A percentile compares a stretch with the other conserved stretches of the same genome.
Conservation (phyloP, 2,797 vertebrate genomes). For the Alfaro cultratus region DNA sequence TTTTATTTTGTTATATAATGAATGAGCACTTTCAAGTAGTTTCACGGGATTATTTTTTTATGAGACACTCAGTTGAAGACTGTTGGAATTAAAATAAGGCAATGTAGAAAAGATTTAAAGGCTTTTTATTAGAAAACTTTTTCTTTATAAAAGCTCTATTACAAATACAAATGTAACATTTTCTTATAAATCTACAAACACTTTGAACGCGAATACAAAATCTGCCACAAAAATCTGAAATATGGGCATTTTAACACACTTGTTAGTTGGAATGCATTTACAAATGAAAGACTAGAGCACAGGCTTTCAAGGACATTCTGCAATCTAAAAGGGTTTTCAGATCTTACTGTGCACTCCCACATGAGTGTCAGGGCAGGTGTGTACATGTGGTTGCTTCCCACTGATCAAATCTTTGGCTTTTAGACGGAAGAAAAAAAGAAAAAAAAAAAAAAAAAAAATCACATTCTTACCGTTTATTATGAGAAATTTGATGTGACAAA, state of each 20-base stretch:
- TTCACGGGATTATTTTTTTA: slow-evolving; percentile 16
- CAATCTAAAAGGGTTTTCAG: slow-evolving; percentile 72
- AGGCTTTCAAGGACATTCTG: slow-evolving; percentile 45
- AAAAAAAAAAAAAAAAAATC: not conserved
- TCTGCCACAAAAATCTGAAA: slow-evolving; percentile 30
- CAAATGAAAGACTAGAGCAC: slow-evolving; percentile 7
- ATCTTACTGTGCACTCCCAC: slow-evolving; percentile 55
- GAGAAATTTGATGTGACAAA: not conserved
- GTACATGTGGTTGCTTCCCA: not conserved
- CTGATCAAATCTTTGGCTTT: slow-evolving; percentile 35
- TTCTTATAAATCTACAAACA: slow-evolving; percentile 51
- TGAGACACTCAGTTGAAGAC: not conserved
- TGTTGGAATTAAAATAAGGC: slow-evolving; percentile 10
- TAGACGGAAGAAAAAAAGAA: slow-evolving; percentile 12
- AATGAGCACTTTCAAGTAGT: slow-evolving; percentile 49
- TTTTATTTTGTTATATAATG: slow-evolving; percentile 60
- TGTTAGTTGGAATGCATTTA: slow-evolving; percentile 57
- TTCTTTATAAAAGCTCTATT: slow-evolving; percentile 61
- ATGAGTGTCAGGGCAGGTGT: slow-evolving; percentile 4
- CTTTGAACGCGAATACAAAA: slow-evolving; percentile 44
- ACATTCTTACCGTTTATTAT: slow-evolving; percentile 14
- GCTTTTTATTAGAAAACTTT: slow-evolving; percentile 67
- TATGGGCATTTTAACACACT: slow-evolving; percentile 30
- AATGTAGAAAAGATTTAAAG: slow-evolving; percentile 23
- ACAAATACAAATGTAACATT: slow-evolving; percentile 54